phyloP scores from a whole-genome alignment of 1,140 invertebrate genomes.

The Anastrepha ludens region DNA sequence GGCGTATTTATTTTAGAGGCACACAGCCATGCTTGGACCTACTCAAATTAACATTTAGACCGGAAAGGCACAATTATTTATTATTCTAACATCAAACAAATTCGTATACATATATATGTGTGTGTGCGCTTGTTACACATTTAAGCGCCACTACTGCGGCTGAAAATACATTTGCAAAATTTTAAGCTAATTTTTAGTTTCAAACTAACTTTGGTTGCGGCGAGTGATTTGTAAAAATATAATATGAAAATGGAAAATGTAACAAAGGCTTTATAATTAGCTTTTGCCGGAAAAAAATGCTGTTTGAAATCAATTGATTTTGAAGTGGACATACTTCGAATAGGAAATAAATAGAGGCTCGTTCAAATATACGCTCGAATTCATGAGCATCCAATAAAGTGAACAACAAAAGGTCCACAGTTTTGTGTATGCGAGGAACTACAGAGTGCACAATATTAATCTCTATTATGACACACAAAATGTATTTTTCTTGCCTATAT shows the following conservation, averaged over 20 bases:
- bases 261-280: background rate
- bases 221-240: background rate
- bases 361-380: too few relatives aligned
- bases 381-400: too few relatives aligned
- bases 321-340: too few relatives aligned
- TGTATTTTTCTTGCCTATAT: too few relatives aligned
- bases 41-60: background rate
- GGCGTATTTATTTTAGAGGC: background rate
- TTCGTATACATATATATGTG: background rate
- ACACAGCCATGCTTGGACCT: background rate
- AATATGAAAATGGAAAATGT: background rate
- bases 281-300: background rate
- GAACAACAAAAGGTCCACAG: too few relatives aligned
- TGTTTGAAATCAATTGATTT: too few relatives aligned
- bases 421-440: too few relatives aligned
- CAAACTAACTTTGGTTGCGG: background rate
- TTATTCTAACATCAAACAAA: background rate
- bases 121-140: background rate
- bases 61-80: constrained; percentile 34
- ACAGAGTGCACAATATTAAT: too few relatives aligned
- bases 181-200: background rate
- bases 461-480: too few relatives aligned
- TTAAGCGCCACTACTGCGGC: background rate
- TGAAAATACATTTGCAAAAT: background rate
- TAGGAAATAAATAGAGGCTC: too few relatives aligned